A percentile compares a stretch with the other conserved stretches of the same genome.
Conservation (phyloP, 2,113 vertebrate genomes). For the Dicaeum eximium region DNA sequence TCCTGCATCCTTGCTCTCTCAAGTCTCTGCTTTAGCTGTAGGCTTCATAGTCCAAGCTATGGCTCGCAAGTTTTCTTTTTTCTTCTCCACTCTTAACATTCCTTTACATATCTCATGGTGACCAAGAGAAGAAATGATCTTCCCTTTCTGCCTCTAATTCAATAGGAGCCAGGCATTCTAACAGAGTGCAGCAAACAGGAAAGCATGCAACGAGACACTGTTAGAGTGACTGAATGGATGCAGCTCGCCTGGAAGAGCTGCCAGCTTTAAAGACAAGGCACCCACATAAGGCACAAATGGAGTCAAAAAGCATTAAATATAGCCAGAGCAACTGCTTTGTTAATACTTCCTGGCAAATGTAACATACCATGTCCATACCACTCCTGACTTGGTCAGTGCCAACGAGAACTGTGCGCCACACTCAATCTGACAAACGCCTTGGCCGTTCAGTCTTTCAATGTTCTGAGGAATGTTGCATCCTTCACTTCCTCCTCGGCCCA, state of each 20-base stretch:
- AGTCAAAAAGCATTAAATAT: not conserved
- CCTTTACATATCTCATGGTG: not conserved
- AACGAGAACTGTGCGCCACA: conserved; percentile 97
- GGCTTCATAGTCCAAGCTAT: not conserved
- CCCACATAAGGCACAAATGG: not conserved
- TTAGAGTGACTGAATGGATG: not conserved
- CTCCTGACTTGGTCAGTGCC: conserved; percentile 95
- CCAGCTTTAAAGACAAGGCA: not conserved
- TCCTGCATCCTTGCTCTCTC: not conserved
- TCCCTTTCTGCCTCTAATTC: not conserved
- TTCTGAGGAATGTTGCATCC: conserved; percentile 99
- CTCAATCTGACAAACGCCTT: conserved; percentile 95
- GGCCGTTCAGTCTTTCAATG: conserved; percentile 94
- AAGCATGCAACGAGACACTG: not conserved
- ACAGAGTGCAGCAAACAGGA: not conserved
- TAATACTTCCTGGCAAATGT: not conserved
- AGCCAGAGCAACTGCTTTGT: not conserved
- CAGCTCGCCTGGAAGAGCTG: not conserved
- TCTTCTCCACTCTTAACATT: not conserved
- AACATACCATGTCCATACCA: conserved; percentile 96
- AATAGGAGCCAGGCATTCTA: not conserved
- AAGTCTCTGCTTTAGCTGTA: not conserved
- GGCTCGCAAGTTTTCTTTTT: not conserved
- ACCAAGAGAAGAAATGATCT: not conserved
- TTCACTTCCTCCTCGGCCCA: conserved; percentile 96